phyloP scores from a whole-genome alignment of 1,140 invertebrate species.

The Gryon sp. region DNA sequence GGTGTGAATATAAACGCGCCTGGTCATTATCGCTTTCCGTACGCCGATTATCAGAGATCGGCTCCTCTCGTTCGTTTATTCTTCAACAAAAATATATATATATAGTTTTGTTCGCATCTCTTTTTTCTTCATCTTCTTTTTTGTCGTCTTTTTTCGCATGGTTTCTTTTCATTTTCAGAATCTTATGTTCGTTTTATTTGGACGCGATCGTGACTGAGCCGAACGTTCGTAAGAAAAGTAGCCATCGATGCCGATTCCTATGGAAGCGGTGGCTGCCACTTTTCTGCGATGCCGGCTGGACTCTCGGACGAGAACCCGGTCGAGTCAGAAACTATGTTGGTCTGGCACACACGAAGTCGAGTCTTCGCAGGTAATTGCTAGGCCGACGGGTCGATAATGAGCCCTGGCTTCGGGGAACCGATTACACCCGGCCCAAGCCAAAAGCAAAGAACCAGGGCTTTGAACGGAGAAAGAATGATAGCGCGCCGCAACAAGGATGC shows the following conservation, averaged over 20 bases:
- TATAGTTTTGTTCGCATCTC: conserved; percentile 10
- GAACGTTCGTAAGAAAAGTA: conserved; percentile 44
- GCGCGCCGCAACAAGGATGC: conserved; percentile 10
- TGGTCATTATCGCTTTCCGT: conserved; percentile 57
- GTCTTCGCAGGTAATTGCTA: conserved; percentile 79
- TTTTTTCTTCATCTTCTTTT: conserved; percentile 9
- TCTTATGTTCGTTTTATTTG: conserved; percentile 35
- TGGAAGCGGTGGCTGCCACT: conserved; percentile 50
- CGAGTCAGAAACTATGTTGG: conserved; percentile 64
- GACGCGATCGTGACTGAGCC: conserved; percentile 43
- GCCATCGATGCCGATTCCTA: conserved; percentile 49
- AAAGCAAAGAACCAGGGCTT: conserved; percentile 73
- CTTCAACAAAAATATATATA: no score
- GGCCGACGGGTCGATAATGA: conserved; percentile 81
- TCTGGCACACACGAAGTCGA: conserved; percentile 66
- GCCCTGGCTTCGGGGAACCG: conserved; percentile 79
- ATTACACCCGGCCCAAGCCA: conserved; percentile 78
- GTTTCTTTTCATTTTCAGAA: conserved; percentile 20
- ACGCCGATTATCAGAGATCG: conserved; percentile 60
- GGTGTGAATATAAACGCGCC: conserved; percentile 62
- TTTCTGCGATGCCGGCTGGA: conserved; percentile 50
- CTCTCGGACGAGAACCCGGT: conserved; percentile 39
- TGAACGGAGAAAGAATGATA: conserved; percentile 17
- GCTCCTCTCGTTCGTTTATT: conserved; percentile 54
- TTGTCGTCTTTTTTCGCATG: conserved; percentile 9